Percentiles rank a stretch among this genome's conserved stretches.
Evolutionary conservation across 53 echinoderm and acorn worm species (phyloP).

Genomic region (Astropecten irregularis): DNA sequence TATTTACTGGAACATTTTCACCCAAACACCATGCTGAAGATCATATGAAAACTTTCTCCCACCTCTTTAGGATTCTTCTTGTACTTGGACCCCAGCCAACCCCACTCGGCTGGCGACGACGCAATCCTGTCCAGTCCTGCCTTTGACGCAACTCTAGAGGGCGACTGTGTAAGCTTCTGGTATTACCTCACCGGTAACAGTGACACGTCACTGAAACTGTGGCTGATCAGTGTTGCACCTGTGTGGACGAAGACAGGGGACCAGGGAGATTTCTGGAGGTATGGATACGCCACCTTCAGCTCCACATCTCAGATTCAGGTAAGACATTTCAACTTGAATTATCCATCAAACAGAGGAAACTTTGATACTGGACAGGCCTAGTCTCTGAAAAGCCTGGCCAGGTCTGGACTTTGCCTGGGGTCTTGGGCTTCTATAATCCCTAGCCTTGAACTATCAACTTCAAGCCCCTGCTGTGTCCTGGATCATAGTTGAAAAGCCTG

Average conservation of each 20-base stretch:
- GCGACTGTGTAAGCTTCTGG: constrained; percentile 70
- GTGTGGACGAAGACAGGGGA: constrained; percentile 49
- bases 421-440: no score
- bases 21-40: no score
- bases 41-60: background rate
- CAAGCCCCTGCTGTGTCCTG: no score
- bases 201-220: constrained; percentile 11
- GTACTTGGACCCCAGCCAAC: constrained; percentile 6
- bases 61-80: constrained; percentile 40
- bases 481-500: no score
- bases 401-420: no score
- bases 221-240: background rate
- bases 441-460: no score
- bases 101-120: constrained; percentile 21
- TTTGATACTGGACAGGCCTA: no score
- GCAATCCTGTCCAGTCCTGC: constrained; percentile 44
- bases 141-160: constrained; percentile 15
- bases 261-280: constrained; percentile 64
- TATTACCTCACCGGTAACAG: constrained; percentile 48
- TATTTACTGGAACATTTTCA: no score
- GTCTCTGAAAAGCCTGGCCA: no score
- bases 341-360: background rate
- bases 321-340: background rate
- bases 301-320: constrained; percentile 34
- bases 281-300: constrained; percentile 24